Evolutionary conservation across 2,113 vertebrate genomes (phyloP), one percentile per base, ranked within the genome.

Genomic region (Okapia johnstoni): DNA sequence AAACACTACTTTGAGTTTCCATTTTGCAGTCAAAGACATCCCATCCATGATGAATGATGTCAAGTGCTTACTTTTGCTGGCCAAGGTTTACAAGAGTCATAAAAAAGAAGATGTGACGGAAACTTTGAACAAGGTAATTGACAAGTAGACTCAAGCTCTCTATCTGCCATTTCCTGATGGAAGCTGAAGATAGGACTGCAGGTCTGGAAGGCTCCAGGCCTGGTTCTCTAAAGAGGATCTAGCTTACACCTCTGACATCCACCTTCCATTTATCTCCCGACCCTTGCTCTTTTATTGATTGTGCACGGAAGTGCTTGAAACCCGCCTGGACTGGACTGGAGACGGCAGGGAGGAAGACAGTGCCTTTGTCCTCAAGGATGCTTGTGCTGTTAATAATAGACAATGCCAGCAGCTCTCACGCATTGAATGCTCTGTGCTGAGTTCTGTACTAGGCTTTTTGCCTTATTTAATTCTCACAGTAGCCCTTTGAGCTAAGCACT

Each of bases 41-140:
- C 90, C 96, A 2, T 96, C 98, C 73, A 97, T 99, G 98, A 98
- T 98, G 94, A 98, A 98, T 40, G 98, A 99, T 80, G 98, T 99
- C 4, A 98, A 98, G 94, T 98, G 98, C 90, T 96, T 98, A 25
- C 97, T 98, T 52, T 85, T 99, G 93, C 95, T 99, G 89, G 98
- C 98, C 3, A 98, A 97, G 48, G 97, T 98, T 58, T 98, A 98
- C 60, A 91, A 97, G 92, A 97, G 48, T 80, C 97, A 96, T 52
- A 98, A 97, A 95, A 98, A 93, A 40, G 98, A 98, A 80, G 98
- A 98, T 1, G 96, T 98, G 79, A 33, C 98, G 79, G 97, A 98
- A 28, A 98, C 98, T 17, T 54, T 99, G 90, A 97, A 98, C 91
- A 98, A 99, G 99, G 99, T 99, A 97, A 97, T 36, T 84, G 57